Conservation (phyloP, 2,113 vertebrate genomes). For the Acanthochromis polyacanthus region DNA sequence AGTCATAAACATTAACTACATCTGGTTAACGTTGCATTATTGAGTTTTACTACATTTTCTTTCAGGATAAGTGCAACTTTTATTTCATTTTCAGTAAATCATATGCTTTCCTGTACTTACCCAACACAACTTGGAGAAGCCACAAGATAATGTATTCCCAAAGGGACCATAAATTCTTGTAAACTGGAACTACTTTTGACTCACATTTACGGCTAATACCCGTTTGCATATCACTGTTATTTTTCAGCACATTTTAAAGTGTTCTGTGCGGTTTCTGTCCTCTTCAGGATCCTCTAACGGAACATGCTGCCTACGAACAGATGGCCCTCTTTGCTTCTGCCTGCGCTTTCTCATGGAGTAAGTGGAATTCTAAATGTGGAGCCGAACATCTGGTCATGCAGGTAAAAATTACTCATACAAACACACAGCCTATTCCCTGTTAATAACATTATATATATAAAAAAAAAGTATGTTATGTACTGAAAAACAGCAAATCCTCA, state of each 20-base stretch:
- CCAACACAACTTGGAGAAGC: no score
- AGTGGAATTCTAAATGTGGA: slow-evolving; percentile 88
- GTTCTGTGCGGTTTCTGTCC: not conserved
- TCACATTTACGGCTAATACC: not conserved
- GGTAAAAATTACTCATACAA: slow-evolving; percentile 76
- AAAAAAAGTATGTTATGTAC: no score
- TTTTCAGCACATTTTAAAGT: not conserved
- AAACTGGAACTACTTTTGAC: not conserved
- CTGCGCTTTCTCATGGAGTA: slow-evolving; percentile 91
- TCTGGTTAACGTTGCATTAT: no score
- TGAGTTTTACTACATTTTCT: no score
- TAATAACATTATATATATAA: no score
- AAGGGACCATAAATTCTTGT: fast-evolving
- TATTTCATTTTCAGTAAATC: no score
- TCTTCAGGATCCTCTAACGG: slow-evolving; percentile 84
- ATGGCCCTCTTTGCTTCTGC: slow-evolving; percentile 90
- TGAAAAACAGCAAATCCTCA: no score
- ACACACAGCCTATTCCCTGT: not conserved
- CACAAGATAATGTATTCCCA: no score
- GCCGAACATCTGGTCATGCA: slow-evolving; percentile 85
- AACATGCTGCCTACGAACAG: slow-evolving; percentile 88
- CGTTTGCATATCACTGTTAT: not conserved
- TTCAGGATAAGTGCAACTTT: no score
- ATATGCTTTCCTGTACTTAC: no score
- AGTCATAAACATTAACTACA: no score